Conservation (phyloP, 2,113 vertebrate genomes). For the Noturus placidus region DNA sequence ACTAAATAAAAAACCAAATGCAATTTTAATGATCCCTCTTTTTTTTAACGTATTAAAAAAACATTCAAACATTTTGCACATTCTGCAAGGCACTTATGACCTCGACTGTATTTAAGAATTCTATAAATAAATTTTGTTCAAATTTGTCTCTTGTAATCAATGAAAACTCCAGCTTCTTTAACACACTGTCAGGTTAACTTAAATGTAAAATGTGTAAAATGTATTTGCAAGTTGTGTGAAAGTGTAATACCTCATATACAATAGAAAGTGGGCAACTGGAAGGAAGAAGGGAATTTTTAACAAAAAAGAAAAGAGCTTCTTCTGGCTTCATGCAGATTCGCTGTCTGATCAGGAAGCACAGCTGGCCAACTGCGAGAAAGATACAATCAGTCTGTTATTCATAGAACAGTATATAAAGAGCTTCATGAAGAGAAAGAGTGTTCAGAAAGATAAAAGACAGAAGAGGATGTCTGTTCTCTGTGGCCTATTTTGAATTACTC, state of each 20-base stretch:
- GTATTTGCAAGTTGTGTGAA: neutral
- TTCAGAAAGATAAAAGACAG: neutral
- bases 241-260: constrained; percentile 87
- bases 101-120: too few relatives aligned
- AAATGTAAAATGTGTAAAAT: too few relatives aligned
- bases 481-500: neutral
- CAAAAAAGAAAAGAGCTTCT: constrained; percentile 96
- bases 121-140: neutral
- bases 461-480: neutral
- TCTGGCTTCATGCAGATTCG: constrained; percentile 92
- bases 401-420: neutral
- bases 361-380: constrained; percentile 83
- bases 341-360: constrained; percentile 97
- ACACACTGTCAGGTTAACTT: neutral
- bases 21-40: too few relatives aligned
- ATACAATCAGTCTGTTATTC: neutral
- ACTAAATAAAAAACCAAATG: too few relatives aligned
- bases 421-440: neutral
- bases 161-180: neutral
- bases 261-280: constrained; percentile 93
- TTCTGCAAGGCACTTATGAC: too few relatives aligned
- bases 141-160: neutral
- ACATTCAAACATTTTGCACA: too few relatives aligned
- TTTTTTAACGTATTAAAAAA: too few relatives aligned
- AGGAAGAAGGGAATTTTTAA: constrained; percentile 95